Conservation (phyloP, 2,797 vertebrate genomes). For the Cossypha niveicapilla region DNA sequence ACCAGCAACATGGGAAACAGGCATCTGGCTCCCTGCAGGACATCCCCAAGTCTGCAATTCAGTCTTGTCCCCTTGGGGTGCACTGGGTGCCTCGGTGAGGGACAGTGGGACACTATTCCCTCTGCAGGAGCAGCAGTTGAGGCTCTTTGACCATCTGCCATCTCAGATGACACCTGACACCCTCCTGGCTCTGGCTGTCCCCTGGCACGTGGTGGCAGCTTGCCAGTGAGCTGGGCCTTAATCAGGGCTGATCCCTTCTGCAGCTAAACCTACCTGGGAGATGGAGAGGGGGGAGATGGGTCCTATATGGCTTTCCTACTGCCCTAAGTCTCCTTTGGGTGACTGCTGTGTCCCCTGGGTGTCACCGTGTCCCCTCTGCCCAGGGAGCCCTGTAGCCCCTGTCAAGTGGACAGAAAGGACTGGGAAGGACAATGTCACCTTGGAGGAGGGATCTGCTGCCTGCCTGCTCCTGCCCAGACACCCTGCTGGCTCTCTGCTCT, state of each 20-base stretch:
- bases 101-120: fast-evolving
- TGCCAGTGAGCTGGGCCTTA: fast-evolving
- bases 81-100: fast-evolving
- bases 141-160: neutral
- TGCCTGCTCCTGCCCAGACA: neutral
- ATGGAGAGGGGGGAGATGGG: neutral
- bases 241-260: neutral
- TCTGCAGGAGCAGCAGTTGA: neutral
- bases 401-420: neutral
- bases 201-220: neutral
- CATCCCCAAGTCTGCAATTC: neutral
- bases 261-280: neutral
- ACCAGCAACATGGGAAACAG: neutral
- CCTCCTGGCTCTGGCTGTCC: neutral
- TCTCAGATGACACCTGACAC: neutral
- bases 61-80: neutral
- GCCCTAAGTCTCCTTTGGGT: neutral
- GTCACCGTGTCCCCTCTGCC: neutral
- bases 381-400: neutral
- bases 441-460: neutral
- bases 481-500: neutral
- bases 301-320: neutral
- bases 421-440: neutral
- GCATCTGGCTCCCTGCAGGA: neutral
- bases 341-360: neutral